Percentiles rank a stretch among this genome's conserved stretches.
Conservation (phyloP, 2,888 invertebrate genomes). For the Synanthedon formicaeformis region DNA sequence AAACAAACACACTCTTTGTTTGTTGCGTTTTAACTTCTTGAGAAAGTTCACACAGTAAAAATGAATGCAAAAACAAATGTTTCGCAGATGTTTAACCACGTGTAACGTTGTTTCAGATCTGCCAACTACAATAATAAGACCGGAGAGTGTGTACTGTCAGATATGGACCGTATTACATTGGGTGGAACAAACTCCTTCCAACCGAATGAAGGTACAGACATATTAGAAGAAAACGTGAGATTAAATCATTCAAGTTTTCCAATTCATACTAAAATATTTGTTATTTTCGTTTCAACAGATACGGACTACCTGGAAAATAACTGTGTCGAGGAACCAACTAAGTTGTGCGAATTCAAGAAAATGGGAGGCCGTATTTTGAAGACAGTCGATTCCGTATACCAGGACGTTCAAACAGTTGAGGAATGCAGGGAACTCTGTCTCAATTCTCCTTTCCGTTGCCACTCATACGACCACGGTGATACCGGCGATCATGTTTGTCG, state of each 20-base stretch:
- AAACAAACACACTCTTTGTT: not conserved
- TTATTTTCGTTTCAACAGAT: slow-evolving; percentile 23
- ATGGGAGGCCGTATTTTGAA: slow-evolving; percentile 89
- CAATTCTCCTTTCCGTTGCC: slow-evolving; percentile 90
- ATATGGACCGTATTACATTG: slow-evolving; percentile 91
- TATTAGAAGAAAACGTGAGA: not conserved
- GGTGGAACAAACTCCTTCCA: slow-evolving; percentile 85
- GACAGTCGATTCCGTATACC: slow-evolving; percentile 93
- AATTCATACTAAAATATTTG: not conserved
- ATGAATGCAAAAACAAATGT: slow-evolving; percentile 24
- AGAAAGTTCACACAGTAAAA: slow-evolving; percentile 54
- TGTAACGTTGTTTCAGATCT: slow-evolving; percentile 76
- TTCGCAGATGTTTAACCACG: slow-evolving; percentile 27
- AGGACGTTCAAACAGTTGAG: slow-evolving; percentile 87
- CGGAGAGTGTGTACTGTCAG: slow-evolving; percentile 87
- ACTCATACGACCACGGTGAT: slow-evolving; percentile 94
- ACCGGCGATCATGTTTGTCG: slow-evolving; percentile 94
- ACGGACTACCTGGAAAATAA: slow-evolving; percentile 92
- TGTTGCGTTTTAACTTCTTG: slow-evolving; percentile 26
- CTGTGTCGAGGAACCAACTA: slow-evolving; percentile 94
- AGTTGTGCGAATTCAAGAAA: slow-evolving; percentile 93
- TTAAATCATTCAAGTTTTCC: not conserved
- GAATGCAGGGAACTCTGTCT: slow-evolving; percentile 91
- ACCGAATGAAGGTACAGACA: slow-evolving; percentile 68
- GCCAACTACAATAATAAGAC: slow-evolving; percentile 90